Percentiles rank a stretch among this genome's conserved stretches.
Conservation (phyloP, 2,797 vertebrate species). For the Poeciliopsis infans region DNA sequence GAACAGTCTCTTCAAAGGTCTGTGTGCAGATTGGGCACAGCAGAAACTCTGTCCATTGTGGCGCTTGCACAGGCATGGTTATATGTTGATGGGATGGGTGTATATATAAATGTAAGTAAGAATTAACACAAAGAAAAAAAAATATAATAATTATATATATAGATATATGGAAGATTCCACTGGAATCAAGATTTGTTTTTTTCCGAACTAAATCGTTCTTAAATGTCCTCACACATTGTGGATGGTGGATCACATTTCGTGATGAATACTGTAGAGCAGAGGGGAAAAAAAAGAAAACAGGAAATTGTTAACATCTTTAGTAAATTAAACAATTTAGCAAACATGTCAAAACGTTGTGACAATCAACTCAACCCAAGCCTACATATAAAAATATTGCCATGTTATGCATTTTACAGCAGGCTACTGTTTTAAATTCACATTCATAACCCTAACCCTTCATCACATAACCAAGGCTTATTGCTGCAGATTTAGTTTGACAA, state of each 20-base stretch:
- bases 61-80: slow-evolving; percentile 99
- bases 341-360: background rate
- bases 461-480: background rate
- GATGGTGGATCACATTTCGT: slow-evolving; percentile 83
- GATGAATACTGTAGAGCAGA: slow-evolving; percentile 81
- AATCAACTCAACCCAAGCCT: background rate
- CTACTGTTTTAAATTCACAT: background rate
- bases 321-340: background rate
- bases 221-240: slow-evolving; percentile 84
- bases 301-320: background rate
- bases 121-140: slow-evolving; percentile 76
- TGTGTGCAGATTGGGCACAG: slow-evolving; percentile 99
- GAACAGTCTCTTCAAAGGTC: slow-evolving; percentile 97
- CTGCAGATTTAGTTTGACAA: background rate
- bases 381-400: background rate
- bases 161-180: slow-evolving; percentile 93
- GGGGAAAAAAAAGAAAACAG: slow-evolving; percentile 35
- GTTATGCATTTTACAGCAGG: background rate
- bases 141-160: slow-evolving; percentile 75
- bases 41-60: slow-evolving; percentile 99
- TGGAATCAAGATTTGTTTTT: slow-evolving; percentile 92
- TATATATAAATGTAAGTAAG: slow-evolving; percentile 61
- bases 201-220: slow-evolving; percentile 83
- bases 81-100: slow-evolving; percentile 78
- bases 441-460: no score